phyloP scores from a whole-genome alignment of 2,888 invertebrate genomes.

The Agrochola lychnidis region DNA sequence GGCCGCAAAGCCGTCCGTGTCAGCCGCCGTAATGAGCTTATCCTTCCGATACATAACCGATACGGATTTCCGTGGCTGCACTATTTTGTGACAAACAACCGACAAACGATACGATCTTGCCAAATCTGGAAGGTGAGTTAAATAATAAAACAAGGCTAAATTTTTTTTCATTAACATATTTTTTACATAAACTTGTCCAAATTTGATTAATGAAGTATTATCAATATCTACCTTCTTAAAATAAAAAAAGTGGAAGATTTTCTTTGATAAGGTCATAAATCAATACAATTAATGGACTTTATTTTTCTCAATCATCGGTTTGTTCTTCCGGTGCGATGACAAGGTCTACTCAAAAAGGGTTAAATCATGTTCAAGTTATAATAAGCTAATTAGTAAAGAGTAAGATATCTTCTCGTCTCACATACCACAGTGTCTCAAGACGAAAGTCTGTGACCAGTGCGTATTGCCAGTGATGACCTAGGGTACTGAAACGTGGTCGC shows the following conservation, averaged over 20 bases:
- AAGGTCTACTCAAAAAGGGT: slow-evolving; percentile 7
- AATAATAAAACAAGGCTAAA: not conserved
- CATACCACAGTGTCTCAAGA: too few species aligned
- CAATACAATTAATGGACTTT: not conserved
- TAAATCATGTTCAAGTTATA: not conserved
- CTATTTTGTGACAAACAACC: not conserved
- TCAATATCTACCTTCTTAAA: not conserved
- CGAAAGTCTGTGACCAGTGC: too few species aligned
- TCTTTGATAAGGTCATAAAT: slow-evolving; percentile 9
- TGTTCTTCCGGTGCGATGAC: slow-evolving; percentile 1
- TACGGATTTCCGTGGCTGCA: not conserved
- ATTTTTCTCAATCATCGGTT: not conserved
- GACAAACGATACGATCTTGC: slow-evolving; percentile 3
- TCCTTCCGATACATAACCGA: too few species aligned
- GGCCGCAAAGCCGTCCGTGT: too few species aligned
- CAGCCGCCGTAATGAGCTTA: too few species aligned
- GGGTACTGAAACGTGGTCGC: too few species aligned
- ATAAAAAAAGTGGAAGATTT: not conserved
- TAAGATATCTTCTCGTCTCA: too few species aligned
- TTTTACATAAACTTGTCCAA: not conserved
- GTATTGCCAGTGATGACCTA: too few species aligned
- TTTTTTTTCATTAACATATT: slow-evolving; percentile 13
- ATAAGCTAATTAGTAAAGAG: not conserved
- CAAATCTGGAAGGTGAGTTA: not conserved
- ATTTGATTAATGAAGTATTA: slow-evolving; percentile 16